A percentile compares a stretch with the other conserved stretches of the same genome.
These are phyloP conservation scores for Stenodema calcarata DNA, from an alignment of 2,888 invertebrate species.

Conservation along the genomic window DNA sequence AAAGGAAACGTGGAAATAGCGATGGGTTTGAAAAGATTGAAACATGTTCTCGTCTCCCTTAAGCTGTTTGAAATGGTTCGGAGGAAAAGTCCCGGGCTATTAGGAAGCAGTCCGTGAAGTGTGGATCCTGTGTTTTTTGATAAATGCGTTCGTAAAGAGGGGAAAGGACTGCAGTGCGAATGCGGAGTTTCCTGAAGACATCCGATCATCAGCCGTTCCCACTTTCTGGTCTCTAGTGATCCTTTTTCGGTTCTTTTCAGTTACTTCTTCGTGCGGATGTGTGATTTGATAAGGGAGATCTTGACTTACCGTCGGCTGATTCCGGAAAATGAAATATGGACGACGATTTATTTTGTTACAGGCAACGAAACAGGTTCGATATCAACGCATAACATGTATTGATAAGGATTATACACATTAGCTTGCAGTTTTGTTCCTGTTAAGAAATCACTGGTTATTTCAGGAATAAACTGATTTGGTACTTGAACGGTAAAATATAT, in stretches of 20 bases:
- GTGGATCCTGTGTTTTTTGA: slow-evolving; percentile 21
- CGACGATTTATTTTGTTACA: too few relatives aligned
- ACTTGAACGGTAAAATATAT: too few relatives aligned
- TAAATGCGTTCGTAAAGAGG: slow-evolving; percentile 15
- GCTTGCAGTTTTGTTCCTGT: too few relatives aligned
- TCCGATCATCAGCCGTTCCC: neutral
- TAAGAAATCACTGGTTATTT: too few relatives aligned
- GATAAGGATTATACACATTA: too few relatives aligned
- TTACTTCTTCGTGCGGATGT: too few relatives aligned
- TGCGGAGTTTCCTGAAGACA: slow-evolving; percentile 10
- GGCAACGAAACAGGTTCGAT: too few relatives aligned
- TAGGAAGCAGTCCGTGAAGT: neutral
- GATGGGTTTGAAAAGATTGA: neutral
- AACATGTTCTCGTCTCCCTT: neutral
- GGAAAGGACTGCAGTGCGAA: slow-evolving; percentile 31
- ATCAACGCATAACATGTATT: too few relatives aligned
- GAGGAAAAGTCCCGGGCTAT: neutral
- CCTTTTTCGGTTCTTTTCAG: neutral
- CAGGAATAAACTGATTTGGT: too few relatives aligned
- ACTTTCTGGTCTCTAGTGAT: neutral
- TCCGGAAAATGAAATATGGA: too few relatives aligned
- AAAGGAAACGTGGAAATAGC: neutral
- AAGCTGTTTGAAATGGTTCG: neutral
- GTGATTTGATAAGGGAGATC: too few relatives aligned
- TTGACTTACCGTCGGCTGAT: too few relatives aligned